Base-by-base conservation (phyloP, 2,797 vertebrate species). In the Champsocephalus gunnari region DNA sequence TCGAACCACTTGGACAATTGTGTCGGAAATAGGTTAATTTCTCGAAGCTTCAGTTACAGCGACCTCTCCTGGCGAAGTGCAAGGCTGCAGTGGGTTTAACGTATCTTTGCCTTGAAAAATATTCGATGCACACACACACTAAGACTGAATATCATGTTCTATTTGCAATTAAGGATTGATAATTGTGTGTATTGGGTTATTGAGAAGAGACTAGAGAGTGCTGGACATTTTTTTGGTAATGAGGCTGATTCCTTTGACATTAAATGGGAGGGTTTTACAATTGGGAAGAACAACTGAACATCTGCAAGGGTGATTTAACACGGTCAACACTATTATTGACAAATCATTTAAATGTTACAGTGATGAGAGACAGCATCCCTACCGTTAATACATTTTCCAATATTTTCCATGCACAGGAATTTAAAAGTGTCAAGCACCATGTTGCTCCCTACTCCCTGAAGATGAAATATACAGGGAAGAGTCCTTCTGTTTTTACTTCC, bases 401-500 rank as follows among this genome's bases (percentile, higher is more conserved):
- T 83, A 82, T 61, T 19, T 62, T 43, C n/a, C 24, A 16, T 54
- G 13, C 32, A 28, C 21, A 19, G 24, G 28, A 59, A 66, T 21
- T 10, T 63, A 50, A 47, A 58, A 28, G 28, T 48, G 51, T 82
- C 13, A 44, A 17, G 28, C 48, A 48, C 3, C 7, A 11, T 2
- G 13, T 32, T 61, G 10, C 32, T 54, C 12, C 48, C 7, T 45
- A 1, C 12, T 71, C 54, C 66, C 48, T 49, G 9, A 74, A 45
- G 28, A 60, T 21, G 49, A 67, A 61, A 43, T 24, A 68, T 62
- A 21, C 57, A 71, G 19, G 67, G 61, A 50, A 55, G n/a, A 54
- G 43, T 66, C 69, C 47, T 77, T 54, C 54, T 75, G 56, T 71
- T 85, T 87, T 82, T 82, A 89, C 86, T 77, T 84, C 83, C 84